These are phyloP conservation scores for Tetranychus piercei DNA, from an alignment of 2,888 invertebrate species.

Conservation along the genomic window DNA sequence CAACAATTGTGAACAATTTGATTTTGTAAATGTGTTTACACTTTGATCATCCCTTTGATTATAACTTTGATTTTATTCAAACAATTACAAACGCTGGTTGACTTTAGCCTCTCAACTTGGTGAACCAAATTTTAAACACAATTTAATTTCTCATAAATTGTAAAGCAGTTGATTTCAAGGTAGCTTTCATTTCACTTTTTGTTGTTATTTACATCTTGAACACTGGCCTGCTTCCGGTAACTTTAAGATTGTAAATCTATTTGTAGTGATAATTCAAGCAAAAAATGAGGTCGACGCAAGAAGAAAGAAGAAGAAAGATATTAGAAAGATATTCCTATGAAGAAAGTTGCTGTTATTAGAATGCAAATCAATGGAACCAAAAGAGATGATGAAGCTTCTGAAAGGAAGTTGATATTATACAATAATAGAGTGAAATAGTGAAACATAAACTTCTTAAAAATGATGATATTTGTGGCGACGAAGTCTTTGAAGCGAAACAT, in stretches of 20 bases:
- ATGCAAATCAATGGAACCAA: constrained; percentile 1
- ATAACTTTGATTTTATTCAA: background rate
- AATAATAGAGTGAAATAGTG: background rate
- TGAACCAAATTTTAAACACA: too few relatives aligned
- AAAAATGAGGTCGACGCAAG: background rate
- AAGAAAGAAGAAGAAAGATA: too few relatives aligned
- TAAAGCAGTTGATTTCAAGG: too few relatives aligned
- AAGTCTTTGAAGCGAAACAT: background rate
- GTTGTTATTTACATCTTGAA: too few relatives aligned
- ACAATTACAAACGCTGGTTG: background rate
- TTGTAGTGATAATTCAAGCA: background rate
- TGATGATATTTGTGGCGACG: background rate
- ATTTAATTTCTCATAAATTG: too few relatives aligned
- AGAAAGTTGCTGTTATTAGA: background rate
- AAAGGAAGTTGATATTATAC: background rate
- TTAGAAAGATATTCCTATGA: background rate
- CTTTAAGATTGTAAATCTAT: too few relatives aligned
- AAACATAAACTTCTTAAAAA: background rate
- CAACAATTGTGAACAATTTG: background rate
- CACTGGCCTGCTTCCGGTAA: too few relatives aligned
- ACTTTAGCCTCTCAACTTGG: too few relatives aligned
- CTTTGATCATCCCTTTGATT: background rate
- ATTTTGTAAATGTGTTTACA: background rate
- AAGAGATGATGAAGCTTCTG: background rate
- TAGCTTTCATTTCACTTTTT: too few relatives aligned